Evolutionary conservation across 2,888 invertebrate genomes (phyloP).

Genomic region (Agrochola lychnidis): DNA sequence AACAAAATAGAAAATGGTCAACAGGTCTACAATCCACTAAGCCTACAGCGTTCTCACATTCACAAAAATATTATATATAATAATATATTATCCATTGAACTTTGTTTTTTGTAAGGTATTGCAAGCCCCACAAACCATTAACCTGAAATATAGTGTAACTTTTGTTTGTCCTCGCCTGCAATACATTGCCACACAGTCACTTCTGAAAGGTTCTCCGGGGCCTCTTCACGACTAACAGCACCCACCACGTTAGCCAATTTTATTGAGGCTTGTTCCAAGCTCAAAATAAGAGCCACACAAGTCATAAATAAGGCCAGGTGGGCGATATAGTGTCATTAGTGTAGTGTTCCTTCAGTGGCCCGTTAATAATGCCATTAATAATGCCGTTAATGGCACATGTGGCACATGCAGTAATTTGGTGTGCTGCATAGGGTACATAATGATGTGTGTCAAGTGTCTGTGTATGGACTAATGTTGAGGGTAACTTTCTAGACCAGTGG

Average conservation of each 20-base stretch:
- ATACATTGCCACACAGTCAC: background rate
- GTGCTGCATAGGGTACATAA: conserved; percentile 19
- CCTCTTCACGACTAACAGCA: background rate
- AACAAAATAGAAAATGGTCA: too few species aligned
- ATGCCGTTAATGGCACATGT: conserved; percentile 50
- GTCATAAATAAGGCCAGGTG: conserved; percentile 57
- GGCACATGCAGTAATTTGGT: conserved; percentile 54
- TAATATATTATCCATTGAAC: too few species aligned
- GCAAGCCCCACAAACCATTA: too few species aligned
- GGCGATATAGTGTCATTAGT: conserved; percentile 57
- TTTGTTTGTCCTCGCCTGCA: too few species aligned
- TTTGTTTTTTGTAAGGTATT: too few species aligned
- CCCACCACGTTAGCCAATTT: background rate
- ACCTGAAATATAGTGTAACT: too few species aligned
- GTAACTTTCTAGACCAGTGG: conserved; percentile 5
- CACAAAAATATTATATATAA: too few species aligned
- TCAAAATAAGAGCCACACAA: conserved; percentile 32
- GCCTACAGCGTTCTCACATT: too few species aligned
- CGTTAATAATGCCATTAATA: conserved; percentile 59
- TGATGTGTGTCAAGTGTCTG: conserved; percentile 24
- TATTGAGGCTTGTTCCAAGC: background rate
- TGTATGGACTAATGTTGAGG: background rate
- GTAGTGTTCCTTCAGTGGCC: conserved; percentile 44
- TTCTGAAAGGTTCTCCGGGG: background rate
- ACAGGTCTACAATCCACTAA: too few species aligned